These are phyloP conservation scores for Catocala nupta DNA, from an alignment of 2,888 invertebrate genomes.

Conservation along the genomic window DNA sequence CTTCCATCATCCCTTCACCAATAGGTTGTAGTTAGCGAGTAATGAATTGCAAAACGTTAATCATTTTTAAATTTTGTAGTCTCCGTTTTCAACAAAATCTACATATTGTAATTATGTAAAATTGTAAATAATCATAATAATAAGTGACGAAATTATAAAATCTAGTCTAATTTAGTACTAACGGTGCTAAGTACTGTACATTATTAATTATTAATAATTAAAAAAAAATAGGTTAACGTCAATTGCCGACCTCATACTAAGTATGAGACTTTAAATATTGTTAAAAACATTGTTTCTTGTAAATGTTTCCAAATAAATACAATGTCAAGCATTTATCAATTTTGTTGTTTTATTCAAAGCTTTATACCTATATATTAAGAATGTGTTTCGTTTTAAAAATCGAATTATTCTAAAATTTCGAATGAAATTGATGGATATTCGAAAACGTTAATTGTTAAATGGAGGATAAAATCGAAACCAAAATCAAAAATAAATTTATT, in stretches of 20 bases:
- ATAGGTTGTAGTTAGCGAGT: not conserved
- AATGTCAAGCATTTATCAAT: constrained; percentile 83
- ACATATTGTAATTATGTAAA: constrained; percentile 62
- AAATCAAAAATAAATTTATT: too few relatives aligned
- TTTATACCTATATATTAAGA: too few relatives aligned
- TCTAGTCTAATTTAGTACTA: constrained; percentile 86
- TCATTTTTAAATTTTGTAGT: not conserved
- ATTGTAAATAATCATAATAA: constrained; percentile 64
- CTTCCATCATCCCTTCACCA: not conserved
- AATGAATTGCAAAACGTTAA: not conserved
- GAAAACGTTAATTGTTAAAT: too few relatives aligned
- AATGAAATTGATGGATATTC: too few relatives aligned
- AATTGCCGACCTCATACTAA: constrained; percentile 79
- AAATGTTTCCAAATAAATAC: constrained; percentile 84
- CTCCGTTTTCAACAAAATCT: not conserved
- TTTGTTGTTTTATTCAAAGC: constrained; percentile 66
- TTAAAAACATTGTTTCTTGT: constrained; percentile 82
- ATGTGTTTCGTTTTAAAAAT: too few relatives aligned
- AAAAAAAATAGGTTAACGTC: constrained; percentile 68
- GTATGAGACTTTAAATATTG: constrained; percentile 76
- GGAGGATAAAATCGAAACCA: too few relatives aligned
- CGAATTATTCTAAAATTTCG: too few relatives aligned
- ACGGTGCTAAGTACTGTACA: constrained; percentile 86
- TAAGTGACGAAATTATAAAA: constrained; percentile 67
- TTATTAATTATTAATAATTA: constrained; percentile 56